These are phyloP conservation scores for Gymnosoma rotundatum DNA, from an alignment of 2,888 invertebrate species.

Conservation along the genomic window DNA sequence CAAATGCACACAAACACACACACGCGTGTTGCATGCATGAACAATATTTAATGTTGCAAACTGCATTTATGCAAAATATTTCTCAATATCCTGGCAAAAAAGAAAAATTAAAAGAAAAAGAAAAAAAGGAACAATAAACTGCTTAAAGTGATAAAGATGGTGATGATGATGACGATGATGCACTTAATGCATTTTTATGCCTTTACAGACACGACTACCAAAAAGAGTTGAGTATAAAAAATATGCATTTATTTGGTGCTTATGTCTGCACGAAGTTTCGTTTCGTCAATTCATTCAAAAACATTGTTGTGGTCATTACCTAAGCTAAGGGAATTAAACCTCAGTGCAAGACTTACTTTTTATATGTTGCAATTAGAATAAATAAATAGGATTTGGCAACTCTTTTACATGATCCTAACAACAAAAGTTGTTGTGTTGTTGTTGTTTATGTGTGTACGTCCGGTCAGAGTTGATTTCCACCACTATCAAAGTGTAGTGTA, in stretches of 20 bases:
- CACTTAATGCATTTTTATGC: constrained; percentile 65
- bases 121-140: constrained; percentile 37
- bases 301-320: constrained; percentile 48
- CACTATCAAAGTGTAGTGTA: no score
- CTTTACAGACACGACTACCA: constrained; percentile 59
- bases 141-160: constrained; percentile 55
- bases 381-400: no score
- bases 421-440: no score
- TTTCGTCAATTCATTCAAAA: constrained; percentile 60
- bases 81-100: constrained; percentile 60
- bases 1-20: background rate
- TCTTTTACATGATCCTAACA: no score
- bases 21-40: constrained; percentile 17
- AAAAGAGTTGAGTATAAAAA: constrained; percentile 42
- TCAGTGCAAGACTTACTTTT: background rate
- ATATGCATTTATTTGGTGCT: constrained; percentile 46
- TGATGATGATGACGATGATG: constrained; percentile 37
- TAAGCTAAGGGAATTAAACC: constrained; percentile 27
- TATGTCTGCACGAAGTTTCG: constrained; percentile 60
- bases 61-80: constrained; percentile 68
- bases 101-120: constrained; percentile 30
- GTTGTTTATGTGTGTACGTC: no score
- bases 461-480: no score
- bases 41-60: constrained; percentile 43
- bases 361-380: no score